Conservation (phyloP, 2,888 invertebrate genomes). For the Drosophila kokeensis region DNA sequence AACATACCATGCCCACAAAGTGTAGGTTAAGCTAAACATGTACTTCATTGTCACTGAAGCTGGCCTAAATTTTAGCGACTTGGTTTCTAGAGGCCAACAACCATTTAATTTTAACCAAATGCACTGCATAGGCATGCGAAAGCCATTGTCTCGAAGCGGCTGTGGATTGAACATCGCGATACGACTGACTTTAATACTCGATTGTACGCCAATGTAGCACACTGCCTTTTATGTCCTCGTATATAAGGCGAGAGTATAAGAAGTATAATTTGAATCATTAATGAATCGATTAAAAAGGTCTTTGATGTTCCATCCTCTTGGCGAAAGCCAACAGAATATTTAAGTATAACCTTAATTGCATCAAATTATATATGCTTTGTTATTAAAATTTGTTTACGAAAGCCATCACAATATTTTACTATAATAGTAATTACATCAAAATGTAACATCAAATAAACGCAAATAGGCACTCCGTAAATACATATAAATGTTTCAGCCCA, state of each 20-base stretch:
- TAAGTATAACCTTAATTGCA: constrained; percentile 4
- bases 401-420: neutral
- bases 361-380: constrained; percentile 1
- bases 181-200: neutral
- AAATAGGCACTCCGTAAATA: too few species aligned
- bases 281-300: constrained; percentile 4
- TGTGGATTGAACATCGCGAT: constrained; percentile 74
- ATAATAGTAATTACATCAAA: too few species aligned
- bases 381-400: neutral
- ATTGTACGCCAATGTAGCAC: neutral
- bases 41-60: neutral
- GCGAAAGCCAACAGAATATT: constrained; percentile 1
- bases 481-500: too few species aligned
- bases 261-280: constrained; percentile 7
- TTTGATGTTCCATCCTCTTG: constrained; percentile 2
- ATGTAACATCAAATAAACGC: too few species aligned
- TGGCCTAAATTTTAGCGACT: neutral
- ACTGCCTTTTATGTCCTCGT: constrained; percentile 4
- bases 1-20: constrained; percentile 82
- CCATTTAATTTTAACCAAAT: constrained; percentile 83
- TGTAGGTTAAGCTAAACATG: constrained; percentile 56
- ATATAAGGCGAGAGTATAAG: neutral
- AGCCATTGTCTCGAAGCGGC: constrained; percentile 57
- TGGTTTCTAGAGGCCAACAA: constrained; percentile 79
- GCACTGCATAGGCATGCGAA: constrained; percentile 83